phyloP scores from a whole-genome alignment of 2,888 invertebrate genomes.

The Epinotia bilunana region DNA sequence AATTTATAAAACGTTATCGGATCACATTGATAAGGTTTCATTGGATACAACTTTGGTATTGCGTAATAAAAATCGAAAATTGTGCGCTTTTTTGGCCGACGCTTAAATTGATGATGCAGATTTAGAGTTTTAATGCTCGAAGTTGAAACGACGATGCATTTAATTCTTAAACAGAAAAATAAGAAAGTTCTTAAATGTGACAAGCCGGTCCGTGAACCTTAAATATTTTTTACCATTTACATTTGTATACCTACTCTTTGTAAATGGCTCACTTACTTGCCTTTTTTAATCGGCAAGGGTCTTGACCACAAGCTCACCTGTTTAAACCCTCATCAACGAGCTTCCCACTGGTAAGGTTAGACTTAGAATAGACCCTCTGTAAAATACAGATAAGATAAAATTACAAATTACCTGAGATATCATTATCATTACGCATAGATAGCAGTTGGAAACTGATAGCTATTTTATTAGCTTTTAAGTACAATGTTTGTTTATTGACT shows the following conservation, averaged over 20 bases:
- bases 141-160: not conserved
- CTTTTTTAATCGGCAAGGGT: too few species aligned
- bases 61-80: slow-evolving; percentile 22
- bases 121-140: slow-evolving; percentile 2
- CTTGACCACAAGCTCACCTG: not conserved
- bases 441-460: slow-evolving; percentile 4
- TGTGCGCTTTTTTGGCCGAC: slow-evolving; percentile 8
- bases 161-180: not conserved
- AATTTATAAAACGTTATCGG: slow-evolving; percentile 27
- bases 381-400: slow-evolving; percentile 21
- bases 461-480: slow-evolving; percentile 10
- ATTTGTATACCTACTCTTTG: not conserved
- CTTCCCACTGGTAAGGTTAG: not conserved
- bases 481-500: slow-evolving; percentile 6
- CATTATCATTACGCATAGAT: not conserved
- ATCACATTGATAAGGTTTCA: slow-evolving; percentile 29
- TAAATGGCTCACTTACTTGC: not conserved
- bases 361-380: not conserved
- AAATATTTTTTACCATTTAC: not conserved
- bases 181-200: not conserved
- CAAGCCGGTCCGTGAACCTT: not conserved
- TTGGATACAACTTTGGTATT: slow-evolving; percentile 2
- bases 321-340: not conserved
- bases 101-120: slow-evolving; percentile 1
- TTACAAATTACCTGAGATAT: slow-evolving; percentile 16